These are phyloP conservation scores for Dendroctonus ponderosae DNA, from an alignment of 1,140 invertebrate species.

Conservation along the genomic window DNA sequence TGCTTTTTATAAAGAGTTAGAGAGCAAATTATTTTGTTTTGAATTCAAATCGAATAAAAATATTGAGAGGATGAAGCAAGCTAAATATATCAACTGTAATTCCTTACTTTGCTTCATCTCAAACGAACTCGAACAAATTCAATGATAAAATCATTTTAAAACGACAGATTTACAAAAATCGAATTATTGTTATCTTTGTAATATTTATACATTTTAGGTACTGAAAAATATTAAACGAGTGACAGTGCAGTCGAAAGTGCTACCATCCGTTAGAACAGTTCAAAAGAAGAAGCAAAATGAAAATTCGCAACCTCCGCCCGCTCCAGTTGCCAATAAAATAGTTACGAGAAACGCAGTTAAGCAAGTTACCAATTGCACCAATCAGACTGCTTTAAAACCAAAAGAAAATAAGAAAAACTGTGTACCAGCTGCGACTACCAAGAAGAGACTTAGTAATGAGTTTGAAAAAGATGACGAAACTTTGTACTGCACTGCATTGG, in stretches of 20 bases:
- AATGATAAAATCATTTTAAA: no score
- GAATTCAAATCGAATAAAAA: no score
- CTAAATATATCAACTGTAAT: no score
- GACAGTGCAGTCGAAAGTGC: conserved; percentile 54
- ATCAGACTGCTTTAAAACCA: conserved; percentile 56
- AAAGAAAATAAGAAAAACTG: conserved; percentile 52
- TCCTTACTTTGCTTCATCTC: no score
- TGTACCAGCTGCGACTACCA: conserved; percentile 48
- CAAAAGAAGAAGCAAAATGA: conserved; percentile 48
- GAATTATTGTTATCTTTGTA: background rate
- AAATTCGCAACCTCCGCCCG: conserved; percentile 45
- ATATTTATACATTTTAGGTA: background rate
- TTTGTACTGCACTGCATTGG: conserved; percentile 72
- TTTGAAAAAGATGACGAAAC: conserved; percentile 61
- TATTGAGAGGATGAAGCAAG: no score
- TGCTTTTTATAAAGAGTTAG: no score
- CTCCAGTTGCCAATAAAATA: conserved; percentile 54
- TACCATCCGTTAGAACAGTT: conserved; percentile 55
- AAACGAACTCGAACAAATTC: no score
- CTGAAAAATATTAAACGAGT: conserved; percentile 52
- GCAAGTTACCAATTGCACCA: conserved; percentile 44
- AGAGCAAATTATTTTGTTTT: no score
- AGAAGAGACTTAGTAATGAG: conserved; percentile 59
- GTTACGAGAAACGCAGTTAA: conserved; percentile 52
- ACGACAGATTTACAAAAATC: background rate